Base-by-base conservation (phyloP, 2,888 invertebrate species). In the Orthonevra nobilis region DNA sequence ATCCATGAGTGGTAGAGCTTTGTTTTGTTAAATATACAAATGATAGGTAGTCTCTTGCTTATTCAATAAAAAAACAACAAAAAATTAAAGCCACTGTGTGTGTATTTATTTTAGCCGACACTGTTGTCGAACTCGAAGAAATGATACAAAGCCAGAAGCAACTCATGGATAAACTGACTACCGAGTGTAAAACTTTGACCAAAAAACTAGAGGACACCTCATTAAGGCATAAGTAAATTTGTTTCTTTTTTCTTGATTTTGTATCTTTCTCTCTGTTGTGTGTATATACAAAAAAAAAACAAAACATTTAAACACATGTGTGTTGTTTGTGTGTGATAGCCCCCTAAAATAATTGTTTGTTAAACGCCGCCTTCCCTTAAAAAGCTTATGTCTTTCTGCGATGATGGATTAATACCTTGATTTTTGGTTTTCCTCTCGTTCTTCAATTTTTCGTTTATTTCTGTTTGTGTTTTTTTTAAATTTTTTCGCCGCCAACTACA, bases 101-200 rank as follows among this genome's bases (percentile, higher is more conserved):
- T 81, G 56, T 75, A 63, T 74, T 70, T 83, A 89, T 92, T 93
- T 90, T 93, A 95, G 95, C 93, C 92, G 93, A 94, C 91, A 95
- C 95, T 89, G 95, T 96, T 90, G 93, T 93, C 91, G 95, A 94
- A 91, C 93, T 96, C 91, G 96, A 96, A 92, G 92, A 93, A 89
- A 94, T 95, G 93, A 93, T 96, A 91, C 94, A 93, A 90, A 94
- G 94, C 90, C 96, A 96, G 93, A 95, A 94, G 92, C 93, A 93
- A 92, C 94, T 95, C 93, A 94, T 96, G 94, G 95, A 95, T 92
- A 95, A 94, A 93, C 93, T 96, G 90, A 95, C 95, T 88, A 92
- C 92, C 88, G 95, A 96, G 91, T 96, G 96, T 92, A 95, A 94
- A 91, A 92, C 92, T 90, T 93, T 96, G 90, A 96, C 96, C 89